Conservation (phyloP, 1,140 invertebrate species). For the Trichonephila clavata region DNA sequence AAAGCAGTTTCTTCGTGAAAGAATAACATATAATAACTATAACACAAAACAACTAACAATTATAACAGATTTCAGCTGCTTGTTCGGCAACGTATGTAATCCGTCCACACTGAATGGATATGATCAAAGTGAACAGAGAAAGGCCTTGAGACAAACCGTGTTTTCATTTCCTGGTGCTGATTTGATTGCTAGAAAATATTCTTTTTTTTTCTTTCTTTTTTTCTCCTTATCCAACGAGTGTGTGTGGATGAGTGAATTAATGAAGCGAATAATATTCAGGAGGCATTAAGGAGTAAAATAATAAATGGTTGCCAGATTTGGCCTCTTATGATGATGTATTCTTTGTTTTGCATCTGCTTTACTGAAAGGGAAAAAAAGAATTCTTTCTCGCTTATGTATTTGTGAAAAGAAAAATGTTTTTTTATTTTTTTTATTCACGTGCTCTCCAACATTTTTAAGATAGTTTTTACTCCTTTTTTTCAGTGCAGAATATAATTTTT, state of each 20-base stretch:
- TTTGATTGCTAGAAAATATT: background rate
- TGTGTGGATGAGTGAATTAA: constrained; percentile 5
- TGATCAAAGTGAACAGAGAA: background rate
- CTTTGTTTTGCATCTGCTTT: too few relatives aligned
- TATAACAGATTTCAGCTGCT: background rate
- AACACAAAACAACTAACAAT: background rate
- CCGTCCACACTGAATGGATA: background rate
- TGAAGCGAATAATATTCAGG: background rate
- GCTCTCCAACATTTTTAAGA: too few relatives aligned
- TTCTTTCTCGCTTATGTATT: too few relatives aligned
- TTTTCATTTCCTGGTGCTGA: constrained; percentile 28
- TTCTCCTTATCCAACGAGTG: background rate
- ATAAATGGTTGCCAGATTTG: background rate
- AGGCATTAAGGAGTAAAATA: background rate
- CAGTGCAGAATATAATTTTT: background rate
- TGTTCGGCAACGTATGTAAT: background rate
- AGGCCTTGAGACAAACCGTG: background rate
- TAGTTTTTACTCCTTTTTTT: background rate
- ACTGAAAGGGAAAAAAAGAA: too few relatives aligned
- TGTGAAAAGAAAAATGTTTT: background rate
- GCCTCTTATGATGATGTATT: background rate
- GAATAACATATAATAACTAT: background rate
- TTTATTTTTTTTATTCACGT: background rate
- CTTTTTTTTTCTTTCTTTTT: too few relatives aligned
- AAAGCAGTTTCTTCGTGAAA: background rate